Conservation (phyloP, 2,888 invertebrate species). For the Polydrusus cervinus region DNA sequence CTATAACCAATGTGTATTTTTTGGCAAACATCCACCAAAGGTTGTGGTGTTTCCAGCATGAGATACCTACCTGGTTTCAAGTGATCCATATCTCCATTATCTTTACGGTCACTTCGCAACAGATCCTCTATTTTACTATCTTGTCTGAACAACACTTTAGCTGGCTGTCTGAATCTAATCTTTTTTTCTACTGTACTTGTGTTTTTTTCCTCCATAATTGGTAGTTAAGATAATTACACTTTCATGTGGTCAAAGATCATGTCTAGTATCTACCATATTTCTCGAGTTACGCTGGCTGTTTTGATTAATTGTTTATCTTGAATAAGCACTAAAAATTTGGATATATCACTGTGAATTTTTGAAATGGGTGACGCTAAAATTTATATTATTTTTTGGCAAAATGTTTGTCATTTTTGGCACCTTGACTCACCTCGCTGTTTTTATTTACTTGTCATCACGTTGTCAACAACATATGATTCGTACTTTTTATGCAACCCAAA, state of each 20-base stretch:
- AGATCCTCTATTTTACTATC: slow-evolving; percentile 69
- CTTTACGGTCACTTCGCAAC: slow-evolving; percentile 61
- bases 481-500: neutral
- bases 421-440: slow-evolving; percentile 34
- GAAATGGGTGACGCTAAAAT: neutral
- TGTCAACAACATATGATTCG: slow-evolving; percentile 28
- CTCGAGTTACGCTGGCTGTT: neutral
- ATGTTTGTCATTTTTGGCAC: slow-evolving; percentile 2
- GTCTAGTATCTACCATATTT: slow-evolving; percentile 28
- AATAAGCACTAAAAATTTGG: slow-evolving; percentile 13
- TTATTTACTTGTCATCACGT: slow-evolving; percentile 35
- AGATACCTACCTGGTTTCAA: slow-evolving; percentile 35
- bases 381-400: slow-evolving; percentile 22
- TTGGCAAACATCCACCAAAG: slow-evolving; percentile 33
- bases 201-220: slow-evolving; percentile 48
- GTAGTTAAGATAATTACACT: slow-evolving; percentile 32
- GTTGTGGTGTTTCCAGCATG: neutral
- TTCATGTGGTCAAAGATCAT: slow-evolving; percentile 49
- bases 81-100: slow-evolving; percentile 59
- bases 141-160: slow-evolving; percentile 68
- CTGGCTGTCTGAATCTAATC: slow-evolving; percentile 71
- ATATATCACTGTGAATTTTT: slow-evolving; percentile 25
- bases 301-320: neutral
- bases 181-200: slow-evolving; percentile 66
- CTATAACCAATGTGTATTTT: slow-evolving; percentile 4